Percentiles rank a stretch among this genome's conserved stretches.
phyloP scores from a whole-genome alignment of 1,140 invertebrate genomes.

The Drosophila melanica region DNA sequence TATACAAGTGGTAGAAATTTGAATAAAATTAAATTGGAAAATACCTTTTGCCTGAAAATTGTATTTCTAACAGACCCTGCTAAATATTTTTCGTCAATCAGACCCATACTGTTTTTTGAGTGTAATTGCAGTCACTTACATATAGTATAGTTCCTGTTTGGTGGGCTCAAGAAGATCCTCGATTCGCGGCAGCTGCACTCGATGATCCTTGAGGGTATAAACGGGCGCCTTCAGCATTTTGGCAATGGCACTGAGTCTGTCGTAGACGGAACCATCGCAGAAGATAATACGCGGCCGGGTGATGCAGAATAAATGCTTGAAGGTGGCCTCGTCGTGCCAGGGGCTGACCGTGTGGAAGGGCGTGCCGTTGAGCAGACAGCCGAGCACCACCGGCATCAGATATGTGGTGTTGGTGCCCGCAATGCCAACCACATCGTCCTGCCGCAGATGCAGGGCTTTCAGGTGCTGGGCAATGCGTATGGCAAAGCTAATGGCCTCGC shows the following conservation, averaged over 20 bases:
- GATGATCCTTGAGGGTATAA: constrained; percentile 74
- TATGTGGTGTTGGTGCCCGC: constrained; percentile 73
- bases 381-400: constrained; percentile 74
- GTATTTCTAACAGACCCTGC: too few species aligned
- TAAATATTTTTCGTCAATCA: too few species aligned
- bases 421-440: constrained; percentile 79
- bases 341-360: constrained; percentile 76
- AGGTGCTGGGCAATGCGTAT: constrained; percentile 78
- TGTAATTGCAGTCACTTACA: constrained; percentile 51
- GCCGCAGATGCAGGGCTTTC: constrained; percentile 62
- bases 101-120: too few species aligned
- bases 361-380: constrained; percentile 76
- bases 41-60: too few species aligned
- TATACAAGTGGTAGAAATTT: too few species aligned
- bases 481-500: constrained; percentile 76
- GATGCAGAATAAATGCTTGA: constrained; percentile 75
- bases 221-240: constrained; percentile 68
- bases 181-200: constrained; percentile 59
- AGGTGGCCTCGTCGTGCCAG: constrained; percentile 71
- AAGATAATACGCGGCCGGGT: constrained; percentile 78
- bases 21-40: too few species aligned
- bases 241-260: constrained; percentile 55
- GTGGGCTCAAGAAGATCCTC: constrained; percentile 76
- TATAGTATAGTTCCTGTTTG: constrained; percentile 63
- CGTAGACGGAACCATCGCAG: constrained; percentile 71